Conservation (phyloP, 2,888 invertebrate species). For the Diogma glabrata region DNA sequence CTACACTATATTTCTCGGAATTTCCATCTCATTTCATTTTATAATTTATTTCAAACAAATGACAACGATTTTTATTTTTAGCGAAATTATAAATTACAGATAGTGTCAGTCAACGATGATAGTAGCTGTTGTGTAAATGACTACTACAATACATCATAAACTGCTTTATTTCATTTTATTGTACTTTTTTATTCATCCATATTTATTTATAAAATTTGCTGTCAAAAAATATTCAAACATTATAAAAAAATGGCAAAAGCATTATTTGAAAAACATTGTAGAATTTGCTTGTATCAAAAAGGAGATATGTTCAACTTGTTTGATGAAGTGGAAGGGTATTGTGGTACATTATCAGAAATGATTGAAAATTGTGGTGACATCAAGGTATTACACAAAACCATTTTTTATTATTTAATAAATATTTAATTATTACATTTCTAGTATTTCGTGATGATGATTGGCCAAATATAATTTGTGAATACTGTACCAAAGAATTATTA, state of each 20-base stretch:
- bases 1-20: too few species aligned
- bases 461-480: conserved; percentile 30
- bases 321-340: conserved; percentile 28
- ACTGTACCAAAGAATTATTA: conserved; percentile 30
- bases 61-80: too few species aligned
- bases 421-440: conserved; percentile 18
- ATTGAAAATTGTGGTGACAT: conserved; percentile 27
- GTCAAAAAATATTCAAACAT: neutral
- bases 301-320: conserved; percentile 29
- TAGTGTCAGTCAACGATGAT: too few species aligned
- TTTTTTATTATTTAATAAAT: neutral
- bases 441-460: conserved; percentile 24
- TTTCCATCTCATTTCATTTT: too few species aligned
- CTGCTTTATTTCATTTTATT: too few species aligned
- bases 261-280: conserved; percentile 25
- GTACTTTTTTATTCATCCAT: too few species aligned
- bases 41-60: too few species aligned
- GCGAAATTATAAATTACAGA: too few species aligned
- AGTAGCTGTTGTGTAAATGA: too few species aligned
- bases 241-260: conserved; percentile 18
- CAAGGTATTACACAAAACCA: conserved; percentile 18
- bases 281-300: conserved; percentile 28
- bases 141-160: too few species aligned
- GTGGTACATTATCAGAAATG: conserved; percentile 25
- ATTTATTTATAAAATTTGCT: neutral